Percentiles rank a stretch among this genome's conserved stretches.
These are phyloP conservation scores for Trididemnum miniatum DNA, from an alignment of 23 tunicate genomes.

Conservation along the genomic window DNA sequence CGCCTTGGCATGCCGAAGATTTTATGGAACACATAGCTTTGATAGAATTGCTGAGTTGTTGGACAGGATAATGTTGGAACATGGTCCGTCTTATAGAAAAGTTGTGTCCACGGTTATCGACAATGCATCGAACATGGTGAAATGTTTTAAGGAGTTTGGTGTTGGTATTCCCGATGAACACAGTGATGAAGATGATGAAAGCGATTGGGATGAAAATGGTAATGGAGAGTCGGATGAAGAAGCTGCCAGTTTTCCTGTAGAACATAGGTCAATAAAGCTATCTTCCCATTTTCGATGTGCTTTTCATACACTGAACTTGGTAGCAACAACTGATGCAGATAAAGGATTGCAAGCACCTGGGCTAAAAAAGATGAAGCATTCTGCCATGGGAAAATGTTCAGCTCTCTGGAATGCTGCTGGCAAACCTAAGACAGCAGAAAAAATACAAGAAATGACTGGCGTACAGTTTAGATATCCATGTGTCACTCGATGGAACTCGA, in stretches of 20 bases:
- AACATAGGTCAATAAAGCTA: not conserved
- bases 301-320: not conserved
- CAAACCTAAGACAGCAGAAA: not conserved
- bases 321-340: not conserved
- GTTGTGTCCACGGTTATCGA: not conserved
- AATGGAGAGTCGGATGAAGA: not conserved
- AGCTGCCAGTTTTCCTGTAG: not conserved
- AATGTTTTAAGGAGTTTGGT: not conserved
- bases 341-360: not conserved
- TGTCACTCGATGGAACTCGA: not conserved
- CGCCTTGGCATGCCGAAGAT: slow-evolving; percentile 9
- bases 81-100: not conserved
- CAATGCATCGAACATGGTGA: not conserved
- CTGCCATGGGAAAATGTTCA: not conserved
- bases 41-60: slow-evolving; percentile 14
- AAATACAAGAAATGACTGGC: not conserved
- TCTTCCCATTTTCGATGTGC: not conserved
- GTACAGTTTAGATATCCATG: not conserved
- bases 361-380: not conserved
- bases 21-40: slow-evolving; percentile 15
- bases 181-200: not conserved
- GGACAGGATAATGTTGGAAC: not conserved
- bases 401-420: slow-evolving; percentile 10
- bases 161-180: not conserved
- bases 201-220: not conserved